A percentile compares a stretch with the other conserved stretches of the same genome.
Evolutionary conservation across 2,113 vertebrate species (phyloP).

Genomic region (Rhabdornis inornatus): DNA sequence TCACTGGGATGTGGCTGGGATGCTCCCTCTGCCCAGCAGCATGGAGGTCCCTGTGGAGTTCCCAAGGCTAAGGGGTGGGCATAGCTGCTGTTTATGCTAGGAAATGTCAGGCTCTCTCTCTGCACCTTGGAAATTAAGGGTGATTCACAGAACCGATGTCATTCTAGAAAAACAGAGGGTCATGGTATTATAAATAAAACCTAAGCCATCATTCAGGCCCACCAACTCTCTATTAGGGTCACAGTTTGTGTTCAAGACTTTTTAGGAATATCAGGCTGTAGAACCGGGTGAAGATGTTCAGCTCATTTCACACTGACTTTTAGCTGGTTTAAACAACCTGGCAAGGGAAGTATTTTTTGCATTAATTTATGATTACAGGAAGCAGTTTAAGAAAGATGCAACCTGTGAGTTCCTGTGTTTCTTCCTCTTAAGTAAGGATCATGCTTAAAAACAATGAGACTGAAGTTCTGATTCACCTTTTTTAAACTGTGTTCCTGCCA

Average conservation of each 20-base stretch:
- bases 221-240: background rate
- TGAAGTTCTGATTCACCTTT: background rate
- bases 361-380: background rate
- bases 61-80: background rate
- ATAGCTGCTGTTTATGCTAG: background rate
- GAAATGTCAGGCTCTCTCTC: background rate
- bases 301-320: background rate
- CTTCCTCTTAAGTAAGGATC: conserved; percentile 5
- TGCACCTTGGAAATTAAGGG: background rate
- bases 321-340: background rate
- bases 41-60: background rate
- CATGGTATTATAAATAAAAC: background rate
- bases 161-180: background rate
- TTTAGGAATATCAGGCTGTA: background rate
- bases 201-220: background rate
- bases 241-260: background rate
- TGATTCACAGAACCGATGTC: background rate
- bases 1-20: background rate
- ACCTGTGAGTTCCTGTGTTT: conserved; percentile 15
- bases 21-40: background rate
- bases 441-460: conserved; percentile 1
- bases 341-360: background rate
- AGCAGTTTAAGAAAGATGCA: conserved; percentile 25
- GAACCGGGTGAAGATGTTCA: background rate
- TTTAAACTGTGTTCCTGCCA: background rate